These are phyloP conservation scores for Mirza zaza DNA, from an alignment of 2,113 vertebrate genomes.

Conservation along the genomic window DNA sequence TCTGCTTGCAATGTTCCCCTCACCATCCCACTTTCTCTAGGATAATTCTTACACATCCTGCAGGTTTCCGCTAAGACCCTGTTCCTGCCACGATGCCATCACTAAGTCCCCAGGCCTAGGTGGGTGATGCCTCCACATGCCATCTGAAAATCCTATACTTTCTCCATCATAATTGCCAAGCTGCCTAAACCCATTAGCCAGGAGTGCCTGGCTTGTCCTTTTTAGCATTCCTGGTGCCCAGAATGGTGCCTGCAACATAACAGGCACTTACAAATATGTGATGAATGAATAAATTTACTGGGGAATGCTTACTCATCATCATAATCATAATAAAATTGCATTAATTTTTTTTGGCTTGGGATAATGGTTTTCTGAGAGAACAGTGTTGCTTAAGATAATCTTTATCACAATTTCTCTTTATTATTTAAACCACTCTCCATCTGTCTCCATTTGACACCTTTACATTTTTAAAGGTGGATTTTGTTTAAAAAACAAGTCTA, in stretches of 20 bases:
- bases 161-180: not conserved
- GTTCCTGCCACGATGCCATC: not conserved
- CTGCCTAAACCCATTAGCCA: not conserved
- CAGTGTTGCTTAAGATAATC: not conserved
- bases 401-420: not conserved
- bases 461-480: not conserved
- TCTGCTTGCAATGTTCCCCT: not conserved
- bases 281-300: no score
- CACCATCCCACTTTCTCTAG: not conserved
- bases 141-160: not conserved
- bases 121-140: fast-evolving
- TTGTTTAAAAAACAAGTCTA: not conserved
- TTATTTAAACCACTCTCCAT: not conserved
- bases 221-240: not conserved
- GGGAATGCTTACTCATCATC: not conserved
- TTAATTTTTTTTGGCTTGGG: not conserved
- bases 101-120: not conserved
- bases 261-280: fast-evolving
- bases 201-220: not conserved
- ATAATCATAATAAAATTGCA: not conserved
- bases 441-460: not conserved
- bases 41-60: not conserved
- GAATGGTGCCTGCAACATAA: not conserved
- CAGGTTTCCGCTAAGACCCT: not conserved
- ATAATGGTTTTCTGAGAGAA: not conserved